phyloP scores from a whole-genome alignment of 2,888 invertebrate genomes.

The Scaptomyza cyrtandrae region DNA sequence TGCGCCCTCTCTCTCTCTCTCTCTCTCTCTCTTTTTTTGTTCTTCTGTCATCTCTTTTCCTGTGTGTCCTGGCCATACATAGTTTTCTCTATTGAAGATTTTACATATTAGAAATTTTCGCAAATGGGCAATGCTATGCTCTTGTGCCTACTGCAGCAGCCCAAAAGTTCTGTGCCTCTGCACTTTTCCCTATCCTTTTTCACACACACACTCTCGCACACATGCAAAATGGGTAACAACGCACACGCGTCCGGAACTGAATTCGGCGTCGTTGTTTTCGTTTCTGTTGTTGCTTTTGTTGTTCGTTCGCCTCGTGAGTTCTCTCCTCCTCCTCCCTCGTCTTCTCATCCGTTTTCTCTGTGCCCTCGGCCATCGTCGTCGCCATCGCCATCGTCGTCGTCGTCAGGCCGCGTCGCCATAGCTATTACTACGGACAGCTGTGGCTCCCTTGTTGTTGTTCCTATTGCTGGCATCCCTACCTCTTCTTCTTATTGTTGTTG shows the following conservation, averaged over 20 bases:
- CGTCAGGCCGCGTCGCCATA: conserved; percentile 55
- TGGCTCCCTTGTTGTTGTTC: conserved; percentile 48
- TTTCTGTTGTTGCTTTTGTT: conserved; percentile 40
- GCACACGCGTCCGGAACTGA: conserved; percentile 72
- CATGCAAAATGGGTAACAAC: conserved; percentile 41
- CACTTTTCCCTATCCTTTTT: not conserved
- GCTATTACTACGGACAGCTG: conserved; percentile 60
- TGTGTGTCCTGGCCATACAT: conserved; percentile 54
- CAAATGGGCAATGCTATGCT: conserved; percentile 73
- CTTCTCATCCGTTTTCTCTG: conserved; percentile 46
- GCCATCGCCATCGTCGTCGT: conserved; percentile 31
- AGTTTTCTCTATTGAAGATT: conserved; percentile 81
- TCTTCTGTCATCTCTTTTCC: conserved; percentile 2
- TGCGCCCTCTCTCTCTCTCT: too few species aligned
- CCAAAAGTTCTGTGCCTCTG: conserved; percentile 73
- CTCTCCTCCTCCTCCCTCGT: conserved; percentile 14
- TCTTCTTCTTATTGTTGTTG: conserved; percentile 32
- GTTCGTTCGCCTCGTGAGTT: conserved; percentile 39
- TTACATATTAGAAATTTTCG: conserved; percentile 80
- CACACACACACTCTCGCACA: conserved; percentile 3
- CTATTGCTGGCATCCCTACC: conserved; percentile 10
- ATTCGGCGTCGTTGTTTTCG: conserved; percentile 61
- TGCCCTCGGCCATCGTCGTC: conserved; percentile 47
- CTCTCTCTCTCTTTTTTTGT: not conserved
- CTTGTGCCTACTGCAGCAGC: conserved; percentile 30